These are phyloP conservation scores for Parasteatoda lunata DNA, from an alignment of 2,888 invertebrate species.

Conservation along the genomic window DNA sequence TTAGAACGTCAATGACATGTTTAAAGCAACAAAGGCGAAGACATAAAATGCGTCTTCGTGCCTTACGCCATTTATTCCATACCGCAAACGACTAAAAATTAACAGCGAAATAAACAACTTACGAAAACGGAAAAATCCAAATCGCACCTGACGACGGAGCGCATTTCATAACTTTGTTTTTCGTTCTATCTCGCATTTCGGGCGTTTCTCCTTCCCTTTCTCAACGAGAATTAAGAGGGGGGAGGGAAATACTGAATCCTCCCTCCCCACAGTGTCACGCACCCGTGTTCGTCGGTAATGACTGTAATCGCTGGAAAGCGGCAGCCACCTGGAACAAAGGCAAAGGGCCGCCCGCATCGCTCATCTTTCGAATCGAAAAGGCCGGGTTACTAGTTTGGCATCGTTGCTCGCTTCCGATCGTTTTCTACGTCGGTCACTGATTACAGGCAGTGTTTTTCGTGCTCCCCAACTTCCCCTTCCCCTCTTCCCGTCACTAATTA, in stretches of 20 bases:
- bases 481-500: not conserved
- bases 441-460: not conserved
- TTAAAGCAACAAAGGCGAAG: too few species aligned
- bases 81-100: too few species aligned
- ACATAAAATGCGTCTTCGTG: too few species aligned
- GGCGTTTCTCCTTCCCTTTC: not conserved
- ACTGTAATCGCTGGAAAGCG: constrained; percentile 68
- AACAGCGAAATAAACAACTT: not conserved
- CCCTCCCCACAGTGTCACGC: constrained; percentile 59
- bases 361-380: constrained; percentile 18
- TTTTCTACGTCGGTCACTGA: not conserved
- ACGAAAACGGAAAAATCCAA: constrained; percentile 6
- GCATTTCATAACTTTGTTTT: constrained; percentile 59
- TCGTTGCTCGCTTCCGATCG: constrained; percentile 1
- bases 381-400: constrained; percentile 32
- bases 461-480: not conserved
- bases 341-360: constrained; percentile 65
- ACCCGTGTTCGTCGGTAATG: constrained; percentile 68
- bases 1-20: too few species aligned
- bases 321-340: constrained; percentile 69
- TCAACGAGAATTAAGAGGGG: not conserved
- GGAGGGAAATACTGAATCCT: constrained; percentile 18
- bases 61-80: too few species aligned
- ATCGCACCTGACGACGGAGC: constrained; percentile 45
- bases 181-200: constrained; percentile 9